A percentile compares a stretch with the other conserved stretches of the same genome.
phyloP scores from a whole-genome alignment of 2,113 vertebrate genomes.

The Neodontobutis hainanensis region DNA sequence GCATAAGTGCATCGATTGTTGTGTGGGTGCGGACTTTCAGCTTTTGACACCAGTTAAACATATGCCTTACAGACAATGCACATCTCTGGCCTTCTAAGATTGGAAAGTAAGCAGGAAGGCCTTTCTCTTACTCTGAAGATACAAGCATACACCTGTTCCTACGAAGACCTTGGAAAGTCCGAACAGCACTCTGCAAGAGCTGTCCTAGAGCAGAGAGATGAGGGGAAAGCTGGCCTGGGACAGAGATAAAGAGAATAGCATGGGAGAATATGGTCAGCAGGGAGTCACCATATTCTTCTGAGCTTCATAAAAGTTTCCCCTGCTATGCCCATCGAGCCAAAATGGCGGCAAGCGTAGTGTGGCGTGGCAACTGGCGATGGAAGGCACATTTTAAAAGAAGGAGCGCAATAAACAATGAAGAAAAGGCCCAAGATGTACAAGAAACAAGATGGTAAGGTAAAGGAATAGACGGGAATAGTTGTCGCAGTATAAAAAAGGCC shows the following conservation, averaged over 20 bases:
- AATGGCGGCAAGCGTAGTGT: conserved; percentile 69
- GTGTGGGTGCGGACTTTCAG: conserved; percentile 18
- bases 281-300: conserved; percentile 43
- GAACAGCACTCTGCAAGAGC: conserved; percentile 33
- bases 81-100: conserved; percentile 36
- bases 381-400: conserved; percentile 48
- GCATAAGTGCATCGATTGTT: conserved; percentile 16
- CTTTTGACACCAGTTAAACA: conserved; percentile 19
- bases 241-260: conserved; percentile 29
- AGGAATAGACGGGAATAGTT: conserved; percentile 49
- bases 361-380: conserved; percentile 66
- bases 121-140: conserved; percentile 35
- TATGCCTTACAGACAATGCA: conserved; percentile 27
- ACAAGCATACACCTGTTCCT: conserved; percentile 68
- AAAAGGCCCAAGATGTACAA: conserved; percentile 31
- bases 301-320: conserved; percentile 65
- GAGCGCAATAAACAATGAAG: conserved; percentile 44
- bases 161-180: conserved; percentile 41
- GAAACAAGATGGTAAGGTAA: conserved; percentile 46
- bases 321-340: conserved; percentile 60
- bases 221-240: conserved; percentile 23
- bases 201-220: conserved; percentile 33
- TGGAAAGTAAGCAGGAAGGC: conserved; percentile 31
- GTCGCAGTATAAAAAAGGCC: conserved; percentile 59
- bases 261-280: conserved; percentile 36